These are phyloP conservation scores for Papilio machaon DNA, from an alignment of 1,140 invertebrate species.

Conservation along the genomic window DNA sequence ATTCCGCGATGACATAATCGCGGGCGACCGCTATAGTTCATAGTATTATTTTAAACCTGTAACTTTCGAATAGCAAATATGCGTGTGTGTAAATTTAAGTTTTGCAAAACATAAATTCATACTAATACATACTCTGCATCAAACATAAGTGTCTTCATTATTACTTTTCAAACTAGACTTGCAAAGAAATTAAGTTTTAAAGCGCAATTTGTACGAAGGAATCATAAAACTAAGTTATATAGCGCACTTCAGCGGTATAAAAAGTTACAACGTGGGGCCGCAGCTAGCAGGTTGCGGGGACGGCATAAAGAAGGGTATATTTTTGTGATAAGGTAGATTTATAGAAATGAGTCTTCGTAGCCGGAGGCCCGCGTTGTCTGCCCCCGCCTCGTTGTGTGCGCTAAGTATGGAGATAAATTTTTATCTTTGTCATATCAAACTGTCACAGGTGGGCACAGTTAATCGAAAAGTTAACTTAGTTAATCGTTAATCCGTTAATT, in stretches of 20 bases:
- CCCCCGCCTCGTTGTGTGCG: constrained; percentile 52
- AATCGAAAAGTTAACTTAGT: too few relatives aligned
- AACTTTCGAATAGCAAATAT: neutral
- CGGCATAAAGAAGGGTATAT: constrained; percentile 61
- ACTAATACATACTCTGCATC: neutral
- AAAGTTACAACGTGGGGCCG: constrained; percentile 34
- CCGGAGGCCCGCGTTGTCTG: constrained; percentile 63
- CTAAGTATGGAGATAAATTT: constrained; percentile 46
- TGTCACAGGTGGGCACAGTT: too few relatives aligned
- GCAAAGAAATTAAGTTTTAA: constrained; percentile 27
- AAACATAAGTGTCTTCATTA: neutral
- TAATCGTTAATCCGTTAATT: too few relatives aligned
- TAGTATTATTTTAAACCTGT: neutral
- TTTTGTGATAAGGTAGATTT: constrained; percentile 81
- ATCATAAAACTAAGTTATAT: constrained; percentile 9
- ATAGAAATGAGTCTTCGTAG: constrained; percentile 77
- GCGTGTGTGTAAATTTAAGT: neutral
- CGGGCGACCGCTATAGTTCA: too few relatives aligned
- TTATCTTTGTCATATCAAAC: too few relatives aligned
- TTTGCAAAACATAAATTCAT: neutral
- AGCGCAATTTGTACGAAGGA: constrained; percentile 11
- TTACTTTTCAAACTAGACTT: neutral
- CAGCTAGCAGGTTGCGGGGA: constrained; percentile 39
- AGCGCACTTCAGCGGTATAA: constrained; percentile 37
- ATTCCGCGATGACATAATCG: too few relatives aligned